phyloP scores from a whole-genome alignment of 2,888 invertebrate genomes.

The Lasius platythorax region DNA sequence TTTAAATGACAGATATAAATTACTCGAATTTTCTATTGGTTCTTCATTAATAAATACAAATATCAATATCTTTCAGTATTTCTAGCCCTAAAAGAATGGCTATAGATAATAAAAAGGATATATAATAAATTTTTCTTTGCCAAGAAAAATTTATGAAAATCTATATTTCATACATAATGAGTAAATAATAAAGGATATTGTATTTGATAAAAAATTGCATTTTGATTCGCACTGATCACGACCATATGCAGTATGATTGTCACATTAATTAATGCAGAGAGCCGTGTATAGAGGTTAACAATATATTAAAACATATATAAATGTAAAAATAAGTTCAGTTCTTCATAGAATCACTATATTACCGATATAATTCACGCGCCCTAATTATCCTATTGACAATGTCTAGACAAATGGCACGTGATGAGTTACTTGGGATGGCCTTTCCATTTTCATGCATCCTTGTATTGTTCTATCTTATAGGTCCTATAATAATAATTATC shows the following conservation, averaged over 20 bases:
- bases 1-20: background rate
- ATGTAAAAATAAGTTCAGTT: background rate
- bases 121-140: background rate
- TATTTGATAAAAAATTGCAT: background rate
- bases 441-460: background rate
- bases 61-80: background rate
- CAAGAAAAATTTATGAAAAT: background rate
- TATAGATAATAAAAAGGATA: background rate
- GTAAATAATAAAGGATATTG: background rate
- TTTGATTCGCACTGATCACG: background rate
- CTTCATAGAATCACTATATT: background rate
- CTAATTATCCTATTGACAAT: background rate
- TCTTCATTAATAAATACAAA: background rate
- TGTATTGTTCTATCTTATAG: constrained; percentile 30
- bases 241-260: background rate
- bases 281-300: background rate
- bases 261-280: background rate
- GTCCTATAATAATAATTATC: constrained; percentile 65
- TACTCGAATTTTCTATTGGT: background rate
- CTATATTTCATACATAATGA: background rate
- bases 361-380: background rate
- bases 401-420: background rate
- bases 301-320: background rate
- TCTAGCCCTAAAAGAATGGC: background rate
- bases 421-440: background rate